A percentile compares a stretch with the other conserved stretches of the same genome.
These are phyloP conservation scores for Alviniconcha strummeri DNA, from an alignment of 2,888 invertebrate species.

Conservation along the genomic window DNA sequence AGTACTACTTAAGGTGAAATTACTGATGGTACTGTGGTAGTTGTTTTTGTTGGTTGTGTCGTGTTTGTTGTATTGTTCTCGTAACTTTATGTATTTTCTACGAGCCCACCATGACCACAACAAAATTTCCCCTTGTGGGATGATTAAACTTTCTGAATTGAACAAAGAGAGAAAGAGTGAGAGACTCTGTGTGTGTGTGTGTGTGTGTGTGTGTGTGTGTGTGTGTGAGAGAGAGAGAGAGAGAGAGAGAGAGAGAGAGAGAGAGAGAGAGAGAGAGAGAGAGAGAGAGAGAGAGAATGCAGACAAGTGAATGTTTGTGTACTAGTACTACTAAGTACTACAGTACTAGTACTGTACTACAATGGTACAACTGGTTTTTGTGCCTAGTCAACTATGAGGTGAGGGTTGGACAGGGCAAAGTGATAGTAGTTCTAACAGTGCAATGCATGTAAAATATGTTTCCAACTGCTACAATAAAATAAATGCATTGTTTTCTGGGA, in stretches of 20 bases:
- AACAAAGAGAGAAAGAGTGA: background rate
- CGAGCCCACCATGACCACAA: no score
- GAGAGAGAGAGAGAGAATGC: background rate
- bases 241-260: background rate
- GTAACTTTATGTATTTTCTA: no score
- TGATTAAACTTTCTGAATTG: no score
- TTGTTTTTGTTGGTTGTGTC: no score
- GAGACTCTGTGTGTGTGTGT: background rate
- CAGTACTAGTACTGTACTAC: no score
- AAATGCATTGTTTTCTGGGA: background rate
- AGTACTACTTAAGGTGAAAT: no score
- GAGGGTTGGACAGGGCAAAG: background rate
- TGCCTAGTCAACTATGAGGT: background rate
- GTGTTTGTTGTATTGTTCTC: no score
- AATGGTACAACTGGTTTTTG: background rate
- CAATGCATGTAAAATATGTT: background rate
- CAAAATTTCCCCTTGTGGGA: no score
- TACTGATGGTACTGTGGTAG: no score
- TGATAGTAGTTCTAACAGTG: background rate
- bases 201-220: background rate
- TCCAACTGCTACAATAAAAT: background rate
- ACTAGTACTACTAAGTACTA: no score
- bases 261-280: conserved; percentile 6
- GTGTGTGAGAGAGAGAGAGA: background rate
- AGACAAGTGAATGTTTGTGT: background rate